A percentile compares a stretch with the other conserved stretches of the same genome.
Evolutionary conservation across 2,797 vertebrate genomes (phyloP).

Genomic region (Paguma larvata): DNA sequence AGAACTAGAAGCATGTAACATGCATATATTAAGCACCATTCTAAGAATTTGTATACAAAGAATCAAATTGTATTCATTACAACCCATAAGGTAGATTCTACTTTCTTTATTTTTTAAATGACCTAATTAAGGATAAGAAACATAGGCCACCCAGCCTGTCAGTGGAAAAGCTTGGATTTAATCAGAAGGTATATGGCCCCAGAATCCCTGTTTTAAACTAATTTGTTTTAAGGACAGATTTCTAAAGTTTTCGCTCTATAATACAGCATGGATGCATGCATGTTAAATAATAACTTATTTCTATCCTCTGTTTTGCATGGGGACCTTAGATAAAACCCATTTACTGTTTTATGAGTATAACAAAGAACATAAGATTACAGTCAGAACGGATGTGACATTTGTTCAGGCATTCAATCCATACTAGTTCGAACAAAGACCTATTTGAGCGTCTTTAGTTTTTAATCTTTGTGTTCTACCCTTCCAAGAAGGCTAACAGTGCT

Average conservation of each 20-base stretch:
- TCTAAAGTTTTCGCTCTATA: neutral
- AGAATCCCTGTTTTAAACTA: neutral
- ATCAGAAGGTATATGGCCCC: neutral
- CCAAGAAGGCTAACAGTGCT: neutral
- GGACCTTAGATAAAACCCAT: neutral
- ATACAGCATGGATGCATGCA: neutral
- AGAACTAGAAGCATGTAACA: neutral
- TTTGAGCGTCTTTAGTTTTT: neutral
- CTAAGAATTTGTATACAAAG: neutral
- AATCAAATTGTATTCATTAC: neutral
- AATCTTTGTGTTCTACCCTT: neutral
- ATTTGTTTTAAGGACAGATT: neutral
- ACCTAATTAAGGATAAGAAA: neutral
- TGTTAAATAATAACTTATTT: neutral
- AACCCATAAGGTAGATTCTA: neutral
- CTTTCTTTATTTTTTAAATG: constrained; percentile 23
- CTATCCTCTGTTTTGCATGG: neutral
- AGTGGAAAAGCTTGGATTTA: neutral
- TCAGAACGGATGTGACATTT: neutral
- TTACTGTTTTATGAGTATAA: neutral
- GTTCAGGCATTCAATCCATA: neutral
- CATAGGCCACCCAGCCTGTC: neutral
- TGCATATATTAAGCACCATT: neutral
- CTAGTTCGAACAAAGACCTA: neutral
- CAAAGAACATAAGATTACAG: neutral